A percentile compares a stretch with the other conserved stretches of the same genome.
These are phyloP conservation scores for Trichonephila clavata DNA, from an alignment of 1,140 invertebrate genomes.

Conservation along the genomic window DNA sequence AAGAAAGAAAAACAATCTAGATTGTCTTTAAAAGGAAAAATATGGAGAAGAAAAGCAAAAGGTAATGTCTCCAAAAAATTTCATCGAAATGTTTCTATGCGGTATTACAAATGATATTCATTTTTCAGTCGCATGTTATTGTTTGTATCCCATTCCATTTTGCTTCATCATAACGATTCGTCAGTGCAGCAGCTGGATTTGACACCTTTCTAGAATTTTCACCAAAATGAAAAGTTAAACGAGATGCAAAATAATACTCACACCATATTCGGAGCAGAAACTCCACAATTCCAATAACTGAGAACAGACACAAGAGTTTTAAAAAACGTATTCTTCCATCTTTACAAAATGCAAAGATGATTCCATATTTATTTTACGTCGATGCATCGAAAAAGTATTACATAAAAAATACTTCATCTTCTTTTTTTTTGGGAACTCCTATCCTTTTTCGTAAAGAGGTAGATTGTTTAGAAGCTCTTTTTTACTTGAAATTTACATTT, in stretches of 20 bases:
- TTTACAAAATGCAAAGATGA: not conserved
- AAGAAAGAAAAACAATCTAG: not conserved
- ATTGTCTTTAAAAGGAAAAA: not conserved
- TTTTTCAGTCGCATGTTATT: not conserved
- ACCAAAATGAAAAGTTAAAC: slow-evolving; percentile 26
- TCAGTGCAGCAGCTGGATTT: not conserved
- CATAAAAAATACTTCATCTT: not conserved
- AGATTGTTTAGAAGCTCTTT: not conserved
- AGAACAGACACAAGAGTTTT: not conserved
- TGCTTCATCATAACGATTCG: not conserved
- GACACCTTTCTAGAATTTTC: not conserved
- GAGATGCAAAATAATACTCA: not conserved
- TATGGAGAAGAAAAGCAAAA: not conserved
- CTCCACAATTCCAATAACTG: not conserved
- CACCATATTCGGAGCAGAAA: not conserved
- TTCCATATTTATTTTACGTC: not conserved
- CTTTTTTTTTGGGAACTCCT: not conserved
- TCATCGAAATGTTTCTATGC: not conserved
- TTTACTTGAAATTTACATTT: slow-evolving; percentile 7
- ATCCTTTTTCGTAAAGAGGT: not conserved
- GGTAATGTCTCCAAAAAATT: not conserved
- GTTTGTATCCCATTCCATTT: not conserved
- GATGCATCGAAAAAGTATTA: not conserved
- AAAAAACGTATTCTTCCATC: not conserved
- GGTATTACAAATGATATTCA: not conserved